Base-by-base conservation (phyloP, 2,113 vertebrate genomes). In the Dicentrarchus labrax region DNA sequence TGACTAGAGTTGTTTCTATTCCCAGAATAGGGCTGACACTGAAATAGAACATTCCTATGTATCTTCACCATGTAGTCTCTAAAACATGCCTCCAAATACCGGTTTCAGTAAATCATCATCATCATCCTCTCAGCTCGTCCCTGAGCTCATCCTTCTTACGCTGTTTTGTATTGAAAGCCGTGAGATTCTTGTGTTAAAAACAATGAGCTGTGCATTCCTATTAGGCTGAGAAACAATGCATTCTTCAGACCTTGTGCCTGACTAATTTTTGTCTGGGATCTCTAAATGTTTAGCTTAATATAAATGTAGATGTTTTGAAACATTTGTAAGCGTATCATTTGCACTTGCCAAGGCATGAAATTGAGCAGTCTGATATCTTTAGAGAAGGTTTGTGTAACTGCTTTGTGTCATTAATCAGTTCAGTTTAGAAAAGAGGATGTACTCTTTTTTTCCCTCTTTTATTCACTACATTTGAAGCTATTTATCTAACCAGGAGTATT, bases 1-100 rank as follows among this genome's bases (percentile, higher is more conserved):
- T 94, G 93, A 90, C 92, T 91, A 17, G 85, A 78, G 78, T 81
- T 86, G 86, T 89, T 93, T 90, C 92, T 91, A 80, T 91, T 91
- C 88, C 90, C 90, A 92, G 90, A 88, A 91, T 67, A 80, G 87
- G 78, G 64, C 73, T 56, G 81, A 91, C 86, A 86, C 92, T 88
- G 82, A 94, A 93, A 93, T 91, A 91, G 92, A 90, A 91, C 89
- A 88, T 93, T 92, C 92, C 78, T 82, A 76, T 70, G 72, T 17
- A 82, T 17, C 59, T 51, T 62, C 68, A 43, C 39, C 15, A 1
- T 48, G 59, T 8, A 48, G 47, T 78, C 17, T 8, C 69, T 87
- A 54, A 85, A 50, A 76, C 80, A 84, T 85, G 88, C 83, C 85
- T 78, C 70, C 41, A 64, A 81, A 89, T 64, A 61, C 72, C 24